Conservation (phyloP, 2,113 vertebrate species). For the Solenodon paradoxus region DNA sequence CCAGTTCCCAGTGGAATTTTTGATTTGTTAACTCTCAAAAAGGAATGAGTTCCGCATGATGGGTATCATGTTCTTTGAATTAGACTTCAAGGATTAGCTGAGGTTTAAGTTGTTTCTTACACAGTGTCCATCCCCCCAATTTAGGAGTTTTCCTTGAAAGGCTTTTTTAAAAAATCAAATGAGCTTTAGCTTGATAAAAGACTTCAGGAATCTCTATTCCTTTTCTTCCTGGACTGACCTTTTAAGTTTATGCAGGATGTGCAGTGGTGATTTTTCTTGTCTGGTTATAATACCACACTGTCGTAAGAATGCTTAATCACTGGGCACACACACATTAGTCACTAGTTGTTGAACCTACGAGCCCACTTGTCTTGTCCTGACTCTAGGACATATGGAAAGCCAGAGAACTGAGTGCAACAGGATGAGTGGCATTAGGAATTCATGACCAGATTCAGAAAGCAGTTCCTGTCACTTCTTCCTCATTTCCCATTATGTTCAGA, state of each 20-base stretch:
- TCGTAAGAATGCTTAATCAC: conserved; percentile 35
- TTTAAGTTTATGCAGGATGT: conserved; percentile 55
- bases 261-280: conserved; percentile 53
- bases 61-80: background rate
- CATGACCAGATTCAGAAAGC: background rate
- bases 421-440: background rate
- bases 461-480: background rate
- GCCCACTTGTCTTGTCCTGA: conserved; percentile 17
- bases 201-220: conserved; percentile 23
- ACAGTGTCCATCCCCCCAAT: conserved; percentile 3
- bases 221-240: conserved; percentile 66
- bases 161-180: conserved; percentile 7
- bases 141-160: conserved; percentile 57
- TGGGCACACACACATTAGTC: conserved; percentile 26
- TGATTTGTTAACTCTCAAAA: conserved; percentile 19
- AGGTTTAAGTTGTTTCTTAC: background rate
- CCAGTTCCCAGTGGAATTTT: background rate
- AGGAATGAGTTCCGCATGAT: conserved; percentile 9
- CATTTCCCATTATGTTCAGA: background rate
- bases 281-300: conserved; percentile 22
- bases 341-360: background rate
- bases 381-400: background rate
- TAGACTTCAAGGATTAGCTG: conserved; percentile 15
- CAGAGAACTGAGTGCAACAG: background rate
- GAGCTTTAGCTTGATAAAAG: conserved; percentile 63